These are phyloP conservation scores for Athetis lepigone DNA, from an alignment of 2,888 invertebrate genomes.

Conservation along the genomic window DNA sequence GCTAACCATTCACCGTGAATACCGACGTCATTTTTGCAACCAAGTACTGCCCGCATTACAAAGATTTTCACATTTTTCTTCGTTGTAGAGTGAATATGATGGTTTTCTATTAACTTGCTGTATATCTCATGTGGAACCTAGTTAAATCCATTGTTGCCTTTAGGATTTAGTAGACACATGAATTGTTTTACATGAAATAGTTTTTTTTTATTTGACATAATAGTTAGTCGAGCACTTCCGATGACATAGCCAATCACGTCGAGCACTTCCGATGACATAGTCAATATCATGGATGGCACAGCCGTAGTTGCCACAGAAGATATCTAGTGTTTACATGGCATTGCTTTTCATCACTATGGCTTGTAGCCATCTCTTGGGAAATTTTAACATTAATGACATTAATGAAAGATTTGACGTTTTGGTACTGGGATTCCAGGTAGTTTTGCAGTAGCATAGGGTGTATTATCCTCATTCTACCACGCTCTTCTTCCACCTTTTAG, in stretches of 20 bases:
- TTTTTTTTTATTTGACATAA: conserved; percentile 39
- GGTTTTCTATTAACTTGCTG: neutral
- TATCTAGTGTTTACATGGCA: no score
- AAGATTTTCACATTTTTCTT: conserved; percentile 10
- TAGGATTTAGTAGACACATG: neutral
- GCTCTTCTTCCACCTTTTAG: no score
- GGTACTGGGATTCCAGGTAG: no score
- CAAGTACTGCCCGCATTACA: conserved; percentile 5
- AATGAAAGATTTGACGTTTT: no score
- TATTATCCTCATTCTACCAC: no score
- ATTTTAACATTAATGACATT: no score
- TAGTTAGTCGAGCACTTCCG: conserved; percentile 46
- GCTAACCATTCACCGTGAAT: conserved; percentile 35
- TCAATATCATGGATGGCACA: conserved; percentile 40
- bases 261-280: no score
- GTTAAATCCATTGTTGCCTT: conserved; percentile 9
- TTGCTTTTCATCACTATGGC: no score
- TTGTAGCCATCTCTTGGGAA: no score
- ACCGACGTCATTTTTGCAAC: conserved; percentile 18
- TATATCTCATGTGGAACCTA: no score
- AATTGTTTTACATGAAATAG: conserved; percentile 7
- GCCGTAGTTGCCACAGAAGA: neutral
- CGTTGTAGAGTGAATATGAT: neutral
- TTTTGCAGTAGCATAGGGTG: no score
- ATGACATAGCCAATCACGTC: conserved; percentile 35